Conservation (phyloP, 2,113 vertebrate genomes). For the Fregetta grallaria region DNA sequence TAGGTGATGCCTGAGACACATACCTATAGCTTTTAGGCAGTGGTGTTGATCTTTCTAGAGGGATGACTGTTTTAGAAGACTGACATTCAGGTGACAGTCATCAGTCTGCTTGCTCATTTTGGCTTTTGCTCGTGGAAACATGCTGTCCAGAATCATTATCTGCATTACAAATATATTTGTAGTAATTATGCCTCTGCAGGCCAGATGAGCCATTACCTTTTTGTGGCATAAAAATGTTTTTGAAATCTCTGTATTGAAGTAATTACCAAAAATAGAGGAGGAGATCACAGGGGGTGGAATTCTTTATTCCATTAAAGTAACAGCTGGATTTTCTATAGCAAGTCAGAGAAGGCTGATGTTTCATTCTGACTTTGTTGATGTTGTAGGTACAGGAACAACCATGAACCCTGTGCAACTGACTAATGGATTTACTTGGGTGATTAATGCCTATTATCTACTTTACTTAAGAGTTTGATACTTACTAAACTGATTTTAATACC, state of each 20-base stretch:
- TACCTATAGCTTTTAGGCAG: neutral
- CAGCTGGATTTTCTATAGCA: slow-evolving; percentile 37
- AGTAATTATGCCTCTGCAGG: neutral
- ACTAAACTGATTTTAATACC: slow-evolving; percentile 39
- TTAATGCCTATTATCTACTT: slow-evolving; percentile 65
- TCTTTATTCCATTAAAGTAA: slow-evolving; percentile 22
- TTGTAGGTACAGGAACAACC: slow-evolving; percentile 24
- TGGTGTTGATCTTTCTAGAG: neutral
- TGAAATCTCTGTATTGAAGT: neutral
- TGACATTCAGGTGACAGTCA: neutral
- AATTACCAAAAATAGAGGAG: slow-evolving; percentile 33
- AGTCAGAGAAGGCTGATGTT: slow-evolving; percentile 33
- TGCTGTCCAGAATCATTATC: neutral
- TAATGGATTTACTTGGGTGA: slow-evolving; percentile 69
- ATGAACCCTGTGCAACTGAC: slow-evolving; percentile 31
- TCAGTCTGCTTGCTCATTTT: neutral
- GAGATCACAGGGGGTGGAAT: neutral
- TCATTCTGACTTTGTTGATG: slow-evolving; percentile 34
- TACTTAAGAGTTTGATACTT: slow-evolving; percentile 40
- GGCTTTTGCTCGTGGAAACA: neutral
- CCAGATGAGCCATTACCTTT: slow-evolving; percentile 4
- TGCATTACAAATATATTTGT: neutral
- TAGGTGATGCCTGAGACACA: neutral
- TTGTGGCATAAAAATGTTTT: slow-evolving; percentile 11
- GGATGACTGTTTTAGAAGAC: neutral